These are phyloP conservation scores for Tetanocera ferruginea DNA, from an alignment of 2,888 invertebrate genomes.

Conservation along the genomic window DNA sequence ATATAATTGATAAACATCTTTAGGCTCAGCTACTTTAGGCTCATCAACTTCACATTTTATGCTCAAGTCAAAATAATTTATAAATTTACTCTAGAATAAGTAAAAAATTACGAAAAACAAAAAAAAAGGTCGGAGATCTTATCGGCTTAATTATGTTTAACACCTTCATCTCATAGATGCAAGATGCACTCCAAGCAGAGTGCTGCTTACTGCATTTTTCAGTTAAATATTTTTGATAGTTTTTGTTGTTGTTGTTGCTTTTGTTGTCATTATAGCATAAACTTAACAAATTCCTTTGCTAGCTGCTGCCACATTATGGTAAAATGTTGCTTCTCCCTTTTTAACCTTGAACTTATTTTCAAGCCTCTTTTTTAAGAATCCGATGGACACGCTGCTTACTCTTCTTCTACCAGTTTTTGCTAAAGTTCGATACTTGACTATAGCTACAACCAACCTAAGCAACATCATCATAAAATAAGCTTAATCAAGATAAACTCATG, in stretches of 20 bases:
- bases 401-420: background rate
- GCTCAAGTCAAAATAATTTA: no score
- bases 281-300: slow-evolving; percentile 61
- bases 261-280: slow-evolving; percentile 51
- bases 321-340: slow-evolving; percentile 17
- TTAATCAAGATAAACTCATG: slow-evolving; percentile 55
- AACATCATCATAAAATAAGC: slow-evolving; percentile 39
- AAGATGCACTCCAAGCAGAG: background rate
- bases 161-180: slow-evolving; percentile 48
- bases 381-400: slow-evolving; percentile 15
- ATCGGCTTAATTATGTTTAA: slow-evolving; percentile 57
- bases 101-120: background rate
- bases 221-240: background rate
- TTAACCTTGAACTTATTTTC: slow-evolving; percentile 62
- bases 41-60: no score
- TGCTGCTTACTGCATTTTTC: background rate
- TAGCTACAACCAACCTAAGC: background rate
- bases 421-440: background rate
- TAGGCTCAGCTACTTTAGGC: no score
- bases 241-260: background rate
- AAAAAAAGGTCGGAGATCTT: slow-evolving; percentile 35
- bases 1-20: no score
- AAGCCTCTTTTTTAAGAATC: background rate
- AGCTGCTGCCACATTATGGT: slow-evolving; percentile 38
- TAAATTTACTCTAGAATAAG: no score